Evolutionary conservation across 2,113 vertebrate genomes (phyloP), one percentile per base, ranked within the genome.

Genomic region (Melierax canorus): DNA sequence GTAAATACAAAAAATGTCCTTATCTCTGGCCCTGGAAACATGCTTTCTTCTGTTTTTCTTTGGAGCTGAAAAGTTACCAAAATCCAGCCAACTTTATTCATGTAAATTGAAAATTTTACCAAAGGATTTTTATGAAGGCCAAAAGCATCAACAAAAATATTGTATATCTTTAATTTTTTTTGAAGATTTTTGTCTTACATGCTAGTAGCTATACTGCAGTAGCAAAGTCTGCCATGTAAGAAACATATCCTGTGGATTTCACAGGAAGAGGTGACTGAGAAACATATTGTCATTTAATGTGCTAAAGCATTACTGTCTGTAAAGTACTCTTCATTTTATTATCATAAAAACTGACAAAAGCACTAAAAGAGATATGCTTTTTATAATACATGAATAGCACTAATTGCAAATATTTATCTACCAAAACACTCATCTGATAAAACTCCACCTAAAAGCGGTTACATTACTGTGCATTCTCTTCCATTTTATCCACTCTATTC

Each of bases 291-390:
- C 32, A 72, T 67, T 68, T 64, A 59, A 60, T 23, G 34, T 53
- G 8, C 15, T 64, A 48, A 64, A 82, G 9, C 4, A 78, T 66
- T 78, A 36, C 15, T 46, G 7, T 46, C 32, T 71, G 11, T 43
- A 55, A 81, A 82, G 20, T 20, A 69, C 3, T 56, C 29, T 90
- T 63, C 8, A 39, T n/a, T 82, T 84, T 43, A 41, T 62, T 84
- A 10, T 36, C 66, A 34, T 60, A 15, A 59, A 64, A 81, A 56
- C 12, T 11, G 19, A 56, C 39, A 78, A 91, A 56, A 67, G 9
- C 3, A 34, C 4, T 60, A 41, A n/a, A 78, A 75, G 1, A 79
- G 22, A 17, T 7, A 41, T 3, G 1, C 0, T n/a, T 68, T 84
- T 67, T 27, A 48, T 21, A 75, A 50, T 32, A 63, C 1, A 9